A percentile compares a stretch with the other conserved stretches of the same genome.
Conservation (phyloP, 2,797 vertebrate genomes). For the Aratinga solstitialis region DNA sequence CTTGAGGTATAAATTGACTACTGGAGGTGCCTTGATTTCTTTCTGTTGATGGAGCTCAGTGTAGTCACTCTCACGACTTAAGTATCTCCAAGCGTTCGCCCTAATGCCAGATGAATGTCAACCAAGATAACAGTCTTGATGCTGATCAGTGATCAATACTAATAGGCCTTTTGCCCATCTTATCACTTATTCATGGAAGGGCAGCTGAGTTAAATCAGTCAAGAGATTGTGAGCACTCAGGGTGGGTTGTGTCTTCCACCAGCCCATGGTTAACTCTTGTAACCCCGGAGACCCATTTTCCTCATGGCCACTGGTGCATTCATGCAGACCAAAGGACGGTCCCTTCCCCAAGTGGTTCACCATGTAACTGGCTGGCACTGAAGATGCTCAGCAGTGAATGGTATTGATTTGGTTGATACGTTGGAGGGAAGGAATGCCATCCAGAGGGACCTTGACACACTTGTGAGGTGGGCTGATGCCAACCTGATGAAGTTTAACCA, state of each 20-base stretch:
- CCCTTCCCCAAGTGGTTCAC: background rate
- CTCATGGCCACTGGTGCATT: background rate
- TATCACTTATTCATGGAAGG: background rate
- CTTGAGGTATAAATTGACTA: background rate
- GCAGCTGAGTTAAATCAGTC: background rate
- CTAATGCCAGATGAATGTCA: background rate
- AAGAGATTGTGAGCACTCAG: background rate
- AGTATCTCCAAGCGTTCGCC: background rate
- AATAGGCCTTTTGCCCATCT: background rate
- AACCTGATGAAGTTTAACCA: too few relatives aligned
- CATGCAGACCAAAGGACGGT: rapidly evolving
- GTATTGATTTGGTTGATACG: background rate
- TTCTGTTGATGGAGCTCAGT: background rate
- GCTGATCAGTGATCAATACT: background rate
- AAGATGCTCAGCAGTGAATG: background rate
- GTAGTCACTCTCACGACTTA: background rate
- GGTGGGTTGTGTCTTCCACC: background rate
- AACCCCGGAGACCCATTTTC: background rate
- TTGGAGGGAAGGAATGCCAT: too few relatives aligned
- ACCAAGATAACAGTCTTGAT: background rate
- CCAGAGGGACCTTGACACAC: too few relatives aligned
- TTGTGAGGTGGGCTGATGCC: too few relatives aligned
- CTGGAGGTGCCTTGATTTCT: background rate
- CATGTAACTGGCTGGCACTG: rapidly evolving
- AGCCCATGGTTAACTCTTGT: background rate